Base-by-base conservation (phyloP, 2,797 vertebrate species). In the Acrocephalus scirpaceus region DNA sequence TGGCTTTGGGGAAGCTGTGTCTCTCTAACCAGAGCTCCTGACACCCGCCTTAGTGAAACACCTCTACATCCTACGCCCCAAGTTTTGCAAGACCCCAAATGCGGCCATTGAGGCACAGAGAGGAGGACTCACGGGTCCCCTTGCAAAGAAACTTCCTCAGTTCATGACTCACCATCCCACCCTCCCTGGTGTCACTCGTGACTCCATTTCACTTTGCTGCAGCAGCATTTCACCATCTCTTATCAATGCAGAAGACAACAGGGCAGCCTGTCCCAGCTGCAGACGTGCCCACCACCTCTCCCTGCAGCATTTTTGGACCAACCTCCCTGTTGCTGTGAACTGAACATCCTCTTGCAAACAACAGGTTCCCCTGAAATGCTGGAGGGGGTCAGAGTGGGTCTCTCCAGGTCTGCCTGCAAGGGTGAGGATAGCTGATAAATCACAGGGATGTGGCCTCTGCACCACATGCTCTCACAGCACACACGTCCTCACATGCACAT, bases 81-180 rank as follows among this genome's bases (percentile, higher is more conserved):
- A 27, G 38, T 34, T 73, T 79, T 78, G 29, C 47, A 78, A 90
- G 81, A 66, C 12, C 25, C 47, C 29, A 65, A 7, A 38, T 0
- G 1, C 0, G 0, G 56, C 20, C 16, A 9, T 1, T 1, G 2
- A 47, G 40, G 14, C 1, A 5, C 40, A 73, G 76, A 56, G 45
- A 40, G 58, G 12, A 90, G 13, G 51, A 40, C 16, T 86, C 53
- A 30, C 0, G 1, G 13, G 60, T 34, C 34, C 19, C 17, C 21
- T 77, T 38, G 42, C 42, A 64, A 60, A 89, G 2, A 8, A 57
- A 56, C 70, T 74, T 75, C 79, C 73, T 75, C 3, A 11, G 40
- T 38, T 50, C 20, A 23, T 62, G 83, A 83, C 82, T 88, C 91
- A 94, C 67, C 21, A 70, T 71, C 69, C 66, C 75, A 62, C 5